Base-by-base conservation (phyloP, 2,113 vertebrate genomes). In the Pelmatolapia mariae region DNA sequence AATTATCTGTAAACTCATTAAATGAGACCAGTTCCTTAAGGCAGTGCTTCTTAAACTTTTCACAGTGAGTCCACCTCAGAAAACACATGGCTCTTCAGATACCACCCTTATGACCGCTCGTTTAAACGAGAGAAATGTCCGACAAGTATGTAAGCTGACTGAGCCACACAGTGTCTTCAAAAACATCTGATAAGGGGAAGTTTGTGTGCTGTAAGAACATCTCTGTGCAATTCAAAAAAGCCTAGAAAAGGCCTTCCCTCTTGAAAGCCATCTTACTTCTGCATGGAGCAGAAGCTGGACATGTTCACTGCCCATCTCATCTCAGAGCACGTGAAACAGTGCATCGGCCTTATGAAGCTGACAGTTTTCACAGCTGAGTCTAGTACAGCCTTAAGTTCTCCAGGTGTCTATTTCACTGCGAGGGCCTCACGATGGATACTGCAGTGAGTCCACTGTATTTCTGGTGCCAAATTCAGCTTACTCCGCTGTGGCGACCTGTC, bases 211-310 rank as follows among this genome's bases (percentile, higher is more conserved):
- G n/a, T 12, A 2, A 24, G n/a, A 29, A 61, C 59, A 53, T 85
- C 73, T 83, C 45, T 71, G 80, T 82, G 54, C 61, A 91, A 81
- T 22, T 91, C 59, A 53, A 81, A 81, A 38, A 22, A 92, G 83
- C 52, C 83, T 86, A 10, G 36, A 22, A 68, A 56, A 22, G 31
- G 45, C 66, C 78, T 86, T 86, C 11, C 88, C 81, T 76, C 45
- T 63, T 40, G 90, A 89, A 8, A 89, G 47, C 82, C 85, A 91
- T 12, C 38, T 81, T 26, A 87, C 63, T 50, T 90, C 83, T 5
- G 54, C 79, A 40, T 80, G 85, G 84, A 89, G 82, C 76, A 87
- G 13, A 47, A 61, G 71, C 9, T 79, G 38, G 11, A 84, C 24
- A 40, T 84, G 83, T 59, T 71, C 24, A 7, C 31, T 43, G 38